Base-by-base conservation (phyloP, 2,797 vertebrate species). In the Argentina silus region DNA sequence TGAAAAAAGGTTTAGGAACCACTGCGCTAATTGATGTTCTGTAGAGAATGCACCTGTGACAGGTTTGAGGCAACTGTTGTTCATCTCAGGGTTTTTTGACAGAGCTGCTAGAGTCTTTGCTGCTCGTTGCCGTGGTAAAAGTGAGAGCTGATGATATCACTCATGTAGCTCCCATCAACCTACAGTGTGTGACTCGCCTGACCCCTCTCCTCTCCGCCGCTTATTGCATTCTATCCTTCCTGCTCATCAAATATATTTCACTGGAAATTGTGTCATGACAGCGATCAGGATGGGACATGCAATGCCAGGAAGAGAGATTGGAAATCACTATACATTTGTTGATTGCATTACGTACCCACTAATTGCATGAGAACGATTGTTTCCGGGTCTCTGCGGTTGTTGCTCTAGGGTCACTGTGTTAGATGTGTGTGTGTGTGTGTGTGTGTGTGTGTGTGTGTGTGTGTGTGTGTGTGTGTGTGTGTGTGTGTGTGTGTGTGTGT, bases 161-260 rank as follows among this genome's bases (percentile, higher is more conserved):
- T 42, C 19, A 6, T 70, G 21, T n/a, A 71, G 70, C 36, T 67
- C 64, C 65, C 55, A 70, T 80, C 61, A 64, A 55, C 14, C 70
- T 51, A 69, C 27, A 59, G 57, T 53, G 66, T 23, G 19, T 27
- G 19, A 68, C 27, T 3, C 43, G 67, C 12, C 10, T 61, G 78
- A 82, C 74, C 78, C 63, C 70, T 75, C 12, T 67, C 45, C 17
- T 23, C 67, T 67, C 23, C 79, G 61, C 67, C 45, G 44, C 75
- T 85, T 82, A 79, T 85, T 86, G 77, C 62, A 64, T 81, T 81
- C 70, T 72, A 62, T 81, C 62, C 61, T 47, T 14, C 62, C 69
- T 50, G 68, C 81, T 85, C 78, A 84, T 83, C 83, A 83, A 63
- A 82, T 85, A 76, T 75, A 73, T 85, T 85, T 86, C 83, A 78